These are phyloP conservation scores for Endomychus coccineus DNA, from an alignment of 2,888 invertebrate genomes.

Conservation along the genomic window DNA sequence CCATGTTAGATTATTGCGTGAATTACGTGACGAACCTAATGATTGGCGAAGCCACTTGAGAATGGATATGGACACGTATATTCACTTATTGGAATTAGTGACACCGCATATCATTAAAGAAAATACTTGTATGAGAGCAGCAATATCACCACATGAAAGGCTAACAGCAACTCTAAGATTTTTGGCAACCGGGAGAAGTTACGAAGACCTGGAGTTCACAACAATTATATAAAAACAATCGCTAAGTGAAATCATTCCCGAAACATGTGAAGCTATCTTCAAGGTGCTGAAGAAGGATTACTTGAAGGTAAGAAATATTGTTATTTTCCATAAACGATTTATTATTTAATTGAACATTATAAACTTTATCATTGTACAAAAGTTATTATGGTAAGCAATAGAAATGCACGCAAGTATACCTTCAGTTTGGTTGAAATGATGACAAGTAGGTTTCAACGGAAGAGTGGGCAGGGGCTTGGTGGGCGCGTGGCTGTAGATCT, in stretches of 20 bases:
- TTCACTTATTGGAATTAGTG: conserved; percentile 21
- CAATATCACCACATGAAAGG: conserved; percentile 27
- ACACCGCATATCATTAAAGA: conserved; percentile 23
- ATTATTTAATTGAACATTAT: too few species aligned
- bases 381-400: conserved; percentile 8
- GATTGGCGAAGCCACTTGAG: conserved; percentile 25
- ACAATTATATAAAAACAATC: conserved; percentile 28
- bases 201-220: conserved; percentile 27
- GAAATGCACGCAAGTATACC: conserved; percentile 19
- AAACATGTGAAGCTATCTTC: conserved; percentile 17
- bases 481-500: conserved; percentile 17
- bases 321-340: too few species aligned
- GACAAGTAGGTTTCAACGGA: conserved; percentile 20
- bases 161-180: conserved; percentile 26
- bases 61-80: conserved; percentile 23
- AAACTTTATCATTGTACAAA: too few species aligned
- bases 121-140: conserved; percentile 20
- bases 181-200: conserved; percentile 29
- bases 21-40: conserved; percentile 21
- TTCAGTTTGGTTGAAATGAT: conserved; percentile 22
- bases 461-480: conserved; percentile 14
- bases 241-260: conserved; percentile 18
- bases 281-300: conserved; percentile 17
- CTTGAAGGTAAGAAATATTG: conserved; percentile 18
- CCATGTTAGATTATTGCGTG: conserved; percentile 18